phyloP scores from a whole-genome alignment of 1,140 invertebrate genomes.

The Heliconius melpomene region DNA sequence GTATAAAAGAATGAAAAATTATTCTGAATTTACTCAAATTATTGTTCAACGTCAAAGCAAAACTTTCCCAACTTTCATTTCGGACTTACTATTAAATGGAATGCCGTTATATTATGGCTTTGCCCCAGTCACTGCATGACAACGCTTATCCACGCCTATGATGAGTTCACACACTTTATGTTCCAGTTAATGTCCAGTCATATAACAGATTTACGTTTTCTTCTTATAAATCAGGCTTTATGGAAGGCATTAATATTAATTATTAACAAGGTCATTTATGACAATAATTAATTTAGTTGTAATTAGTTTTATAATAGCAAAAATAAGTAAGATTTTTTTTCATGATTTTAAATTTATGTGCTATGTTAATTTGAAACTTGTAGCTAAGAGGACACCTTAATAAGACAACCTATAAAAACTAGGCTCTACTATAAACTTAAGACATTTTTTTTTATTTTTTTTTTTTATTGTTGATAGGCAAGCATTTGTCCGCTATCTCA shows the following conservation, averaged over 20 bases:
- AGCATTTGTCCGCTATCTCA: too few relatives aligned
- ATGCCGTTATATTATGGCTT: constrained; percentile 61
- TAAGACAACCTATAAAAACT: too few relatives aligned
- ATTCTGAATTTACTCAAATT: neutral
- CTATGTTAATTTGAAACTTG: too few relatives aligned
- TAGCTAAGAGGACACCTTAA: too few relatives aligned
- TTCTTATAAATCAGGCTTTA: neutral
- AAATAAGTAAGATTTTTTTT: neutral
- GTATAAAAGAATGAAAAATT: neutral
- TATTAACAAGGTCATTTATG: neutral
- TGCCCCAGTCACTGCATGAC: constrained; percentile 62
- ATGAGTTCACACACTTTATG: constrained; percentile 34
- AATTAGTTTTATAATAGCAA: neutral
- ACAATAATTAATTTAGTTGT: neutral
- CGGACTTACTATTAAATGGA: constrained; percentile 44
- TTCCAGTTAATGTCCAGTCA: neutral
- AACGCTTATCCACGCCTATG: constrained; percentile 55
- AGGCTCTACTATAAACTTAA: too few relatives aligned
- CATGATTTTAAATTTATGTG: neutral
- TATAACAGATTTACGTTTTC: neutral
- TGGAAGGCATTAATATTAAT: neutral
- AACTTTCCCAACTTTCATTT: constrained; percentile 75
- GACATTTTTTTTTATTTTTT: too few relatives aligned
- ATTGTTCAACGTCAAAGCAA: constrained; percentile 43
- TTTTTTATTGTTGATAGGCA: too few relatives aligned